phyloP scores from a whole-genome alignment of 2,797 vertebrate genomes.

The Poeciliopsis paucimaculata region DNA sequence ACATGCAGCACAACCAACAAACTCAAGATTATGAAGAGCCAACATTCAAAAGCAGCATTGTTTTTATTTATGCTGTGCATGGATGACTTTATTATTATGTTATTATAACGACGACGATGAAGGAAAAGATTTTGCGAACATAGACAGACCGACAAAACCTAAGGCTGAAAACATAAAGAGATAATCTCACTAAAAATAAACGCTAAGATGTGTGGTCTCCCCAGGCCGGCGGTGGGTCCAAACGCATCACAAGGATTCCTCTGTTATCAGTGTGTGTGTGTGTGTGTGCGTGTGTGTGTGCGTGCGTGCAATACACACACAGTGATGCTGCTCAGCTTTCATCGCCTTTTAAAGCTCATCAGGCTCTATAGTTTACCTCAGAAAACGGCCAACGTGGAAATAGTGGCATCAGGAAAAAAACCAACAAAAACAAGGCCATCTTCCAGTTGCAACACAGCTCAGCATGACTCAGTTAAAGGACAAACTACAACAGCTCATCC shows the following conservation, averaged over 20 bases:
- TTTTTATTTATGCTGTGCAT: not conserved
- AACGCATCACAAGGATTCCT: slow-evolving; percentile 32
- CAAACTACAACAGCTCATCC: not conserved
- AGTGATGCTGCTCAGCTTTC: not conserved
- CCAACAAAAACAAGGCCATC: not conserved
- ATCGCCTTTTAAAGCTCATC: not conserved
- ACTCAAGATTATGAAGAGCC: not conserved
- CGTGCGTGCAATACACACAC: too few species aligned
- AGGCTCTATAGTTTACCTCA: not conserved
- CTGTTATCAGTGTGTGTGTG: slow-evolving; percentile 3
- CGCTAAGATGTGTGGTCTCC: slow-evolving; percentile 15
- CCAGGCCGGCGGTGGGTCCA: slow-evolving; percentile 22
- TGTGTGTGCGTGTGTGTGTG: not conserved
- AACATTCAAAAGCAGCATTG: not conserved
- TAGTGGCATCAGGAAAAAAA: not conserved
- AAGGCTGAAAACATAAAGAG: slow-evolving; percentile 48
- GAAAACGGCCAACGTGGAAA: not conserved
- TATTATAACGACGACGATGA: too few species aligned
- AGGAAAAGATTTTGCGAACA: slow-evolving; percentile 7
- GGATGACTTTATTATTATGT: not conserved
- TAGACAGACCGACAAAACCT: slow-evolving; percentile 26
- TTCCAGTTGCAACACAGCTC: not conserved
- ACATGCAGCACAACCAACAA: not conserved
- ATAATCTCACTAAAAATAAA: slow-evolving; percentile 45
- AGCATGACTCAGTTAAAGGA: not conserved